These are phyloP conservation scores for Xestia c-nigrum DNA, from an alignment of 2,888 invertebrate species.

Conservation along the genomic window DNA sequence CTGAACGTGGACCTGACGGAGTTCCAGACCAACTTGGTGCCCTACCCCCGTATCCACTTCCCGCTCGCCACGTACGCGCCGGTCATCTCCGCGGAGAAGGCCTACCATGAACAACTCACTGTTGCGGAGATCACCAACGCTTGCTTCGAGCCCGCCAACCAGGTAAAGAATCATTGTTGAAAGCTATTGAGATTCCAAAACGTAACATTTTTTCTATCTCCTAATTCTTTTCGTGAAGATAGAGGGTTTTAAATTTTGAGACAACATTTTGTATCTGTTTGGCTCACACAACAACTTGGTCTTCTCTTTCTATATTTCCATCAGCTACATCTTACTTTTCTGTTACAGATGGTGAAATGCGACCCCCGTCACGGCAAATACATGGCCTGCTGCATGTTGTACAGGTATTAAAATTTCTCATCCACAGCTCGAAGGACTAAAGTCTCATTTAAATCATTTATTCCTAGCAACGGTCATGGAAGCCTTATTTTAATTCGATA, in stretches of 20 bases:
- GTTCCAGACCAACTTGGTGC: slow-evolving; percentile 98
- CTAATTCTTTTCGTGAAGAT: background rate
- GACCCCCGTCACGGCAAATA: slow-evolving; percentile 97
- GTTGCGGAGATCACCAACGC: slow-evolving; percentile 98
- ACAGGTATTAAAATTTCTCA: slow-evolving; percentile 86
- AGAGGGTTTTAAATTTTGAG: background rate
- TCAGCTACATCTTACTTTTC: slow-evolving; percentile 1
- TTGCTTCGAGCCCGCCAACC: slow-evolving; percentile 98
- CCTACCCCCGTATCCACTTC: slow-evolving; percentile 98
- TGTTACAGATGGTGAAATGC: slow-evolving; percentile 96
- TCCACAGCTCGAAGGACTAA: background rate
- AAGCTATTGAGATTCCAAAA: background rate
- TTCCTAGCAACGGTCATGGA: background rate
- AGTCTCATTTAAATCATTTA: background rate
- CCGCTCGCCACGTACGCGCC: slow-evolving; percentile 97
- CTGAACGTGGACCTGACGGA: slow-evolving; percentile 98
- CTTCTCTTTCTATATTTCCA: background rate
- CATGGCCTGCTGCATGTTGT: slow-evolving; percentile 98
- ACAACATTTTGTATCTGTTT: background rate
- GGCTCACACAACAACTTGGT: background rate
- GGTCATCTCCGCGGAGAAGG: slow-evolving; percentile 97
- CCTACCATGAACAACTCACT: slow-evolving; percentile 97
- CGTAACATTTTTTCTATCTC: background rate
- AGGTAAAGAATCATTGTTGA: slow-evolving; percentile 79
- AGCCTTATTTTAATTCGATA: background rate